Evolutionary conservation across 2,797 vertebrate species (phyloP), one percentile per base, ranked within the genome.

Genomic region (Lerista edwardsae): DNA sequence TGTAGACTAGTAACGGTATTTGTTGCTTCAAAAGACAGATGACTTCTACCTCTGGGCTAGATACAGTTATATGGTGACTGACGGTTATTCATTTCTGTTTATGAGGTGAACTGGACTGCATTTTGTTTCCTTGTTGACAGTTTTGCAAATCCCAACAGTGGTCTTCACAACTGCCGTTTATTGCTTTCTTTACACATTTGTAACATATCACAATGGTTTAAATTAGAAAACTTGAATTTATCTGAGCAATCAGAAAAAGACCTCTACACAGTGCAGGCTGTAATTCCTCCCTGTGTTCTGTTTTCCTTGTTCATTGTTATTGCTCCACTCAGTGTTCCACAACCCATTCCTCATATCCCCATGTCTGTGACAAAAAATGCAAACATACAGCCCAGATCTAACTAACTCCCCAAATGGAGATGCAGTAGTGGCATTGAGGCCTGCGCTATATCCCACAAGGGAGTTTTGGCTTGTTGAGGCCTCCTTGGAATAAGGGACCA

Each of bases 21-120:
- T 68, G 65, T 77, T 51, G n/a, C 31, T 87, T 59, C 79, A 68
- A 71, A 89, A 57, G 75, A 59, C 12, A 10, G 39, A 36, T 76
- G 6, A 73, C 25, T 84, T 0, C 64, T 75, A 76, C 73, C 65
- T 65, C 36, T 1, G 59, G 71, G 67, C 73, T 73, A 73, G 41
- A 82, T 73, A 34, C n/a, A 73, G 47, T 31, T 74, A 64, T 59
- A 67, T 74, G 31, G 12, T 78, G 61, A 73, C 68, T 78, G 27
- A 36, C 67, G 64, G 17, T 41, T 25, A 2, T 34, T 80, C 2
- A 86, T 34, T 7, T 79, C 55, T 80, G 7, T 80, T 86, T 4
- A n/a, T 41, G 83, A 44, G 25, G 9, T 72, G 61, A 73, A 9
- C 65, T 78, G 31, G 44, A 5, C 44, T 64, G 19, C 23, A 51